phyloP scores from a whole-genome alignment of 2,113 vertebrate species.

The Perccottus glenii region DNA sequence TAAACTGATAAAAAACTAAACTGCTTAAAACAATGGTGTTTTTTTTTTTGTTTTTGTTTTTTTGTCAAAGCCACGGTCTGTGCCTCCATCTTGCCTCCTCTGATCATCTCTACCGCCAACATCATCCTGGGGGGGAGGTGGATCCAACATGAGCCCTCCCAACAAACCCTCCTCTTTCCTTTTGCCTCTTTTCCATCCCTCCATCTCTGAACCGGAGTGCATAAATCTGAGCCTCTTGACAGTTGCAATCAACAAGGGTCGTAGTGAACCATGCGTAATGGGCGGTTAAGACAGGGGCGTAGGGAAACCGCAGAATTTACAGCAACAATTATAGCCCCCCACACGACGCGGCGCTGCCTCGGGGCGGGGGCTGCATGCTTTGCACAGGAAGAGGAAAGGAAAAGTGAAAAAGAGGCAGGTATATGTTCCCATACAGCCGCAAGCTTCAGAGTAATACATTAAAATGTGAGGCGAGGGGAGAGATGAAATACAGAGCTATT shows the following conservation, averaged over 20 bases:
- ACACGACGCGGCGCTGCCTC: constrained; percentile 47
- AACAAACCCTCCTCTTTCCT: background rate
- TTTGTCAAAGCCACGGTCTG: background rate
- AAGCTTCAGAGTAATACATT: no score
- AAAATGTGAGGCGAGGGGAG: no score
- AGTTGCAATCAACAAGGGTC: constrained; percentile 81
- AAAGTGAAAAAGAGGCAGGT: background rate
- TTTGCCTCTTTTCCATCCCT: constrained; percentile 38
- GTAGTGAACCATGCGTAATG: constrained; percentile 79
- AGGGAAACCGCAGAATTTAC: constrained; percentile 76
- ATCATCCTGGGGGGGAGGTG: no score
- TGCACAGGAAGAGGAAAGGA: constrained; percentile 13
- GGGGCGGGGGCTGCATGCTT: constrained; percentile 39
- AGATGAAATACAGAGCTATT: no score
- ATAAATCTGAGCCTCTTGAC: constrained; percentile 74
- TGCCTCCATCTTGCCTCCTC: constrained; percentile 37
- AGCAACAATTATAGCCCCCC: constrained; percentile 72
- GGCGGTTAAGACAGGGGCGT: constrained; percentile 75
- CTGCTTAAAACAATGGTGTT: no score
- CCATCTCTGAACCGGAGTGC: constrained; percentile 63
- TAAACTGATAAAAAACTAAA: no score
- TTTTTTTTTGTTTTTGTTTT: no score
- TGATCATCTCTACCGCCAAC: constrained; percentile 30
- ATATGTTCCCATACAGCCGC: no score
- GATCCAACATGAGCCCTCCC: background rate